These are phyloP conservation scores for Drosophila acutilabella DNA, from an alignment of 2,888 invertebrate genomes.

Conservation along the genomic window DNA sequence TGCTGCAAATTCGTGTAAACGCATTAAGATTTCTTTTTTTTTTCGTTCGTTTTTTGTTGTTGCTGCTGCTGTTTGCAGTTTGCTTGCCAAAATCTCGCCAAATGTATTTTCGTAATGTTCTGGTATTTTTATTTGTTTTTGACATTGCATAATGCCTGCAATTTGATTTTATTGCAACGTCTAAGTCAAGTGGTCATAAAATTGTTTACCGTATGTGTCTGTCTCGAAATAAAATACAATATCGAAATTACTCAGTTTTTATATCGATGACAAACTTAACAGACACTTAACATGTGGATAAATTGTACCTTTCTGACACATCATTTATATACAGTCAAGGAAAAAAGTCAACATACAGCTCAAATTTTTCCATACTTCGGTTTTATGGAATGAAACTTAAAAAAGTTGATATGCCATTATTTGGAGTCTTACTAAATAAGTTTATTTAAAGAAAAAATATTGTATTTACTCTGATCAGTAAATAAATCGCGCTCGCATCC, in stretches of 20 bases:
- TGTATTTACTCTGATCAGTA: no score
- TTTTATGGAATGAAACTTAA: no score
- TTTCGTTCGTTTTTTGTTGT: constrained; percentile 3
- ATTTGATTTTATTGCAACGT: constrained; percentile 34
- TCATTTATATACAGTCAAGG: neutral
- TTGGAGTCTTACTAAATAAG: no score
- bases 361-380: no score
- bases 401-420: no score
- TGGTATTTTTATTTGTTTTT: constrained; percentile 48
- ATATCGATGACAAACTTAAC: neutral
- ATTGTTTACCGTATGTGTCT: neutral
- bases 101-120: constrained; percentile 53
- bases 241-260: no score
- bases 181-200: constrained; percentile 13
- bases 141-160: constrained; percentile 59
- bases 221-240: neutral
- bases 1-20: constrained; percentile 60
- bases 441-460: no score
- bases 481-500: no score
- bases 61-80: neutral
- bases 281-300: neutral
- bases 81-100: constrained; percentile 44
- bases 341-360: no score
- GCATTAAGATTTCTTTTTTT: constrained; percentile 36
- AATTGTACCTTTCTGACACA: neutral